Conservation (phyloP, 2,113 vertebrate species). For the Chitala chitala region DNA sequence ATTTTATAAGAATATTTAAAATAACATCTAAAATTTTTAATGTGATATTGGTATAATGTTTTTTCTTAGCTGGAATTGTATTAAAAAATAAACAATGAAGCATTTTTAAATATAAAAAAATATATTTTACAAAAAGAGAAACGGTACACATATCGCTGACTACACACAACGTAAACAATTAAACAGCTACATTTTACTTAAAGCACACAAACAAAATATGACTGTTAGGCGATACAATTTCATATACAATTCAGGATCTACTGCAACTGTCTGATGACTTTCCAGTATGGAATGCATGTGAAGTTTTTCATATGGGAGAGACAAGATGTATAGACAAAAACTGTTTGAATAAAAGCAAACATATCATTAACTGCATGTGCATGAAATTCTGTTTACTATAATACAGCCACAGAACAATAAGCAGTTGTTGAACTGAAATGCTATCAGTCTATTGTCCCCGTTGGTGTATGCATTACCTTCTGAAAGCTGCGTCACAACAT, state of each 20-base stretch:
- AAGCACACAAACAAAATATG: conserved; percentile 91
- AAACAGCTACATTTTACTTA: conserved; percentile 89
- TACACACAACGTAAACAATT: conserved; percentile 95
- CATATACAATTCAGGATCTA: conserved; percentile 81
- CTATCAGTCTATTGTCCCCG: not conserved
- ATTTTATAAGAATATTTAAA: too few species aligned
- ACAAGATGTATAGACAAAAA: conserved; percentile 81
- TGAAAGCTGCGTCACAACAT: not conserved
- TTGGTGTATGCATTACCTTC: not conserved
- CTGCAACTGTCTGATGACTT: conserved; percentile 80
- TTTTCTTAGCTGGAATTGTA: too few species aligned
- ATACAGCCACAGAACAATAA: not conserved
- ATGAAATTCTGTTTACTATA: conserved; percentile 35
- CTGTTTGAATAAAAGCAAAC: conserved; percentile 77
- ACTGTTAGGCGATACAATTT: conserved; percentile 71
- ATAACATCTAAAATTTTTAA: too few species aligned
- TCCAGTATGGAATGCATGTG: conserved; percentile 77
- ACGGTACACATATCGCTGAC: conserved; percentile 99
- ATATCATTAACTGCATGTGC: conserved; percentile 89
- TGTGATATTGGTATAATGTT: too few species aligned
- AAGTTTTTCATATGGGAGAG: conserved; percentile 81
- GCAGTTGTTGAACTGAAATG: not conserved
- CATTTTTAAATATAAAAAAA: conserved; percentile 61
- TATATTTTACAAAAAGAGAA: conserved; percentile 99
- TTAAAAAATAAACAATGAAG: not conserved